Evolutionary conservation across 2,797 vertebrate species (phyloP).

Genomic region (Macroramphosus scolopax): DNA sequence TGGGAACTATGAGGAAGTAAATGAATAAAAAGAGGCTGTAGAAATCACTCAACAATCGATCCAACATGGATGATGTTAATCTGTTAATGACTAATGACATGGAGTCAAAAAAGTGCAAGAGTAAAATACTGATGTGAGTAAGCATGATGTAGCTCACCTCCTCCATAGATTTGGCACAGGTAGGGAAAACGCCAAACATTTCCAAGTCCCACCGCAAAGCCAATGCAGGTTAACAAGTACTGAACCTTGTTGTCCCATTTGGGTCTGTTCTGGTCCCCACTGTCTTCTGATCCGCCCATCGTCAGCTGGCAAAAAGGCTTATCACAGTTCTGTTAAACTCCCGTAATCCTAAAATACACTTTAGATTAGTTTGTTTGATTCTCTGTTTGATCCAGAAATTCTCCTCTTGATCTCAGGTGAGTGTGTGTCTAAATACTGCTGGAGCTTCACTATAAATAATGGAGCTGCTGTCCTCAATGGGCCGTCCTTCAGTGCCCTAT

Average conservation of each 20-base stretch:
- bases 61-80: constrained; percentile 9
- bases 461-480: constrained; percentile 9
- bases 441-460: not conserved
- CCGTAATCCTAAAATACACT: not conserved
- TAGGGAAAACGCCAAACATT: constrained; percentile 94
- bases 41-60: constrained; percentile 2
- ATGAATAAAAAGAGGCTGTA: constrained; percentile 1
- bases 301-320: constrained; percentile 5
- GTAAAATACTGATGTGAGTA: not conserved
- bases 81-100: constrained; percentile 5
- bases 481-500: constrained; percentile 32
- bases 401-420: not conserved
- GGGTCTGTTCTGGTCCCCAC: constrained; percentile 49
- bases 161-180: constrained; percentile 89
- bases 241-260: constrained; percentile 86
- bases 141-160: constrained; percentile 90
- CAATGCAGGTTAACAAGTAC: constrained; percentile 87
- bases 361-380: not conserved
- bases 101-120: not conserved
- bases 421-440: not conserved
- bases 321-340: too few species aligned
- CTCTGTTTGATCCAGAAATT: not conserved
- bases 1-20: constrained; percentile 38
- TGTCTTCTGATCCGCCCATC: constrained; percentile 45
- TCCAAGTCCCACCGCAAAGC: constrained; percentile 89